Base-by-base conservation (phyloP, 2,888 invertebrate species). In the Acanthosepion pharaonis region DNA sequence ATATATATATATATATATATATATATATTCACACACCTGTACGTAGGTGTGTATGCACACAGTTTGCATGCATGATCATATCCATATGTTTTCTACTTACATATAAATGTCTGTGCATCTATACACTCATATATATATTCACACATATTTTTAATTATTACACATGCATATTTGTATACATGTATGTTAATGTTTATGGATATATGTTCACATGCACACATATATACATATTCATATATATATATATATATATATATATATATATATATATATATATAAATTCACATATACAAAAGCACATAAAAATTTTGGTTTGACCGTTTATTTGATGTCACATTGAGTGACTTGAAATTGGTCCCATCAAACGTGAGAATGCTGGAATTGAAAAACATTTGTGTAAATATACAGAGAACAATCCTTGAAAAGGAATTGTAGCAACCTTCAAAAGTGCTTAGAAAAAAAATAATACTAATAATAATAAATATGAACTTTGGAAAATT, bases 161-260 rank as follows among this genome's bases (percentile, higher is more conserved):
- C 11, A 91, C n/a, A 42, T 42, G 91, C 23, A 9, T n/a, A 28
- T 33, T 9, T n/a, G 8, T 91, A 33, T 33, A 33, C 28, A 91
- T 91, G 20, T 91, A 91, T 91, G 20, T 91, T 15, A 28, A 91
- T 91, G 20, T 28, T 15, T n/a, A n/a, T 91, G 20, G 9, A 91
- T 28, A 91, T 91, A n/a, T 91, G 20, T 91, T 28, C 20, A 91
- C 20, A 91, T 91, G 33, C 23, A 91, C 20, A 91, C 20, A 91
- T 91, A 91, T 91, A 91, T 91, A 91, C 11, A 91, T 9, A 91
- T 91, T 18, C 33, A 91, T n/a, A 91, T 91, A 91, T 91, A 91
- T 91, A 91, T 91, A 91, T 91, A n/a, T n/a, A n/a, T 91, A 91
- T 91, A 91, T 91, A 28, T n/a, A 91, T 91, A n/a, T 91, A 91